Evolutionary conservation across 2,797 vertebrate genomes (phyloP).

Genomic region (Tarsius wallacei): DNA sequence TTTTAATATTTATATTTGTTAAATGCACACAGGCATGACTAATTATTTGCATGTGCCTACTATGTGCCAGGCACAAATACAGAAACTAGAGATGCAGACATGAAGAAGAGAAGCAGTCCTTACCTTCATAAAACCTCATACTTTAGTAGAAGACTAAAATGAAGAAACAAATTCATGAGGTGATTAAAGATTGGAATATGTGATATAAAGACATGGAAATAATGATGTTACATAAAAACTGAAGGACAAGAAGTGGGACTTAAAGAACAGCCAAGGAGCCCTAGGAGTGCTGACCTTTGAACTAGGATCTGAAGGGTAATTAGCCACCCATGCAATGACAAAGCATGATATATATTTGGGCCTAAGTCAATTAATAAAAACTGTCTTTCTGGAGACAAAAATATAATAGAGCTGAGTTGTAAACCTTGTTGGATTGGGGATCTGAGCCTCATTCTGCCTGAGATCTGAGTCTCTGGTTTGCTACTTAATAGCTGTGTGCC

Average conservation of each 20-base stretch:
- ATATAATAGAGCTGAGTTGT: constrained; percentile 19
- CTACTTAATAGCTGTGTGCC: constrained; percentile 1
- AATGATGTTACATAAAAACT: not conserved
- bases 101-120: constrained; percentile 27
- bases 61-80: not conserved
- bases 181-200: not conserved
- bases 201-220: not conserved
- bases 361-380: constrained; percentile 49
- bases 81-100: not conserved
- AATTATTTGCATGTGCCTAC: not conserved
- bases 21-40: not conserved
- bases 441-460: not conserved
- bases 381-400: constrained; percentile 58
- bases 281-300: not conserved
- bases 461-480: constrained; percentile 29
- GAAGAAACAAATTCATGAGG: not conserved
- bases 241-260: not conserved
- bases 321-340: not conserved
- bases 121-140: not conserved
- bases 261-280: not conserved
- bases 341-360: not conserved
- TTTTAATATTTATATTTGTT: not conserved
- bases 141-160: not conserved
- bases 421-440: constrained; percentile 1
- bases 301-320: not conserved